Evolutionary conservation across 2,113 vertebrate species (phyloP).

Genomic region (Muntiacus muntjak): DNA sequence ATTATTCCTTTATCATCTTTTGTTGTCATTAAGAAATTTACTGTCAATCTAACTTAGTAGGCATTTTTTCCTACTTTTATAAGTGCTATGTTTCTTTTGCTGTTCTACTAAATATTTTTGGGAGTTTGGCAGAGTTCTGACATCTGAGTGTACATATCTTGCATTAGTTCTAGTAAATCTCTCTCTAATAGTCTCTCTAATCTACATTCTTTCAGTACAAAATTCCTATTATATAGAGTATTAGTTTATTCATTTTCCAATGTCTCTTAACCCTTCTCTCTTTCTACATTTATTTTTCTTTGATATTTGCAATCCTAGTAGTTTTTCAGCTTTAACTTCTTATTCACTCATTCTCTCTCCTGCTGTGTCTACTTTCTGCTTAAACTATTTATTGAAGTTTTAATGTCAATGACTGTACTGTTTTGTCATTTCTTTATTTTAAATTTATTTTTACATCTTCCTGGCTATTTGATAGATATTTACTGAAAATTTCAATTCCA

Average conservation of each 20-base stretch:
- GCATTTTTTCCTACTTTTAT: not conserved
- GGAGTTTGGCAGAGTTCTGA: not conserved
- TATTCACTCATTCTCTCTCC: not conserved
- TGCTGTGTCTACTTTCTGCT: not conserved
- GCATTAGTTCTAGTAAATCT: not conserved
- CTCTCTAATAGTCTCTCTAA: not conserved
- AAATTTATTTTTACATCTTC: not conserved
- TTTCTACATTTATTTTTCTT: not conserved
- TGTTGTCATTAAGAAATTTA: not conserved
- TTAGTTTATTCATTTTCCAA: not conserved
- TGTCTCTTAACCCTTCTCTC: not conserved
- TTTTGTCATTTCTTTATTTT: not conserved
- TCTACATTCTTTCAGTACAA: not conserved
- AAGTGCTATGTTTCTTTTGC: not conserved
- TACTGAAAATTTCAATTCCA: not conserved
- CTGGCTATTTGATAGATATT: not conserved
- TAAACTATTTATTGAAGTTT: not conserved
- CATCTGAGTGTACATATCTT: not conserved
- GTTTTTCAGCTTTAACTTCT: not conserved
- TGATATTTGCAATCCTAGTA: not conserved
- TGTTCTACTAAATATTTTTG: not conserved
- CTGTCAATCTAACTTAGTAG: not conserved
- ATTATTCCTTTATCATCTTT: not conserved
- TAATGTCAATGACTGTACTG: not conserved
- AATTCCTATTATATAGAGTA: not conserved